Evolutionary conservation across 2,113 vertebrate species (phyloP).

Genomic region (Syngnathus floridae): DNA sequence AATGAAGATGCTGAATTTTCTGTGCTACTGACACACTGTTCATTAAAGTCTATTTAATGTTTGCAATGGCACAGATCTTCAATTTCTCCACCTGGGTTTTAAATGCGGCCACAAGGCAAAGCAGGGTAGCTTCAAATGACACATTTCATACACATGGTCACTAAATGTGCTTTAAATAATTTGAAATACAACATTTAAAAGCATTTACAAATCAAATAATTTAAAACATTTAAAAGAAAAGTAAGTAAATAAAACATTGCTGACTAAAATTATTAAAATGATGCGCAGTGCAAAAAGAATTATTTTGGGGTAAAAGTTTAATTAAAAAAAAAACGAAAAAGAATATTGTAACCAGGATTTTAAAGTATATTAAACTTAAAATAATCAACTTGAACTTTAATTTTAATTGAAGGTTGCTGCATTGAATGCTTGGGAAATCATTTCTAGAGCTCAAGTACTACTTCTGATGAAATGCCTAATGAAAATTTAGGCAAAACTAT

Average conservation of each 20-base stretch:
- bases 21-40: conserved; percentile 5
- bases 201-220: too few relatives aligned
- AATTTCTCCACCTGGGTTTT: neutral
- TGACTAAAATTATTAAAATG: too few relatives aligned
- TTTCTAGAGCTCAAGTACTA: neutral
- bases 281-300: too few relatives aligned
- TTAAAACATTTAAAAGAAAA: too few relatives aligned
- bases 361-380: too few relatives aligned
- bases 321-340: too few relatives aligned
- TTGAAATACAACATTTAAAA: too few relatives aligned
- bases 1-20: conserved; percentile 15
- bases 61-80: neutral
- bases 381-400: too few relatives aligned
- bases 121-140: neutral
- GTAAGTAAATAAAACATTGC: too few relatives aligned
- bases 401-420: neutral
- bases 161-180: too few relatives aligned
- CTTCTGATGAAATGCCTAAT: neutral
- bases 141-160: neutral
- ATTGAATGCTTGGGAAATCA: neutral
- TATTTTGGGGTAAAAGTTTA: too few relatives aligned
- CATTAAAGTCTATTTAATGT: conserved; percentile 31
- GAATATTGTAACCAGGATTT: too few relatives aligned
- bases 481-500: neutral
- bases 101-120: neutral